Percentiles rank a stretch among this genome's conserved stretches.
Evolutionary conservation across 2,113 vertebrate species (phyloP).

Genomic region (Sus scrofa): DNA sequence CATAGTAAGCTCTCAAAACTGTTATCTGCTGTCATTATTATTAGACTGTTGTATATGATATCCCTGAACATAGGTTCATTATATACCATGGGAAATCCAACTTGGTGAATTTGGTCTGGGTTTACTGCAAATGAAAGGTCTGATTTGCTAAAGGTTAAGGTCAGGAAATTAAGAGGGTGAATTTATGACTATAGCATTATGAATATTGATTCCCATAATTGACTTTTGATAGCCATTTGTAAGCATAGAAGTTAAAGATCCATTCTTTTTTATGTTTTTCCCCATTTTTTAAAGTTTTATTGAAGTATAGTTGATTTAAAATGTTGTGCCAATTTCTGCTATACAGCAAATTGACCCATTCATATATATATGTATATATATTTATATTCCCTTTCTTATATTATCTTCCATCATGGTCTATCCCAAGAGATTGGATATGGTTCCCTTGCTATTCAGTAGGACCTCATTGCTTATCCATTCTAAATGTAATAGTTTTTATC

Average conservation of each 20-base stretch:
- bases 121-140: not conserved
- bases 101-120: not conserved
- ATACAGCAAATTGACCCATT: no score
- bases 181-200: not conserved
- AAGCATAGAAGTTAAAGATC: slow-evolving; percentile 36
- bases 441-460: no score
- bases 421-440: no score
- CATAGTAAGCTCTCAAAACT: not conserved
- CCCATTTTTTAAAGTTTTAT: no score
- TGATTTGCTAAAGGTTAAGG: slow-evolving; percentile 55
- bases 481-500: no score
- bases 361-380: no score
- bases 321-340: no score
- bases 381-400: no score
- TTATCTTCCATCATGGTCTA: no score
- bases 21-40: not conserved
- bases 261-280: not conserved
- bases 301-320: no score
- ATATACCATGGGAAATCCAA: not conserved
- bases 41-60: not conserved
- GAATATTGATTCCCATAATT: slow-evolving; percentile 33
- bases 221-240: slow-evolving; percentile 53
- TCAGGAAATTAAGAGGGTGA: not conserved
- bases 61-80: not conserved
- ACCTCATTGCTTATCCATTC: no score